Evolutionary conservation across 2,797 vertebrate species (phyloP), one percentile per base, ranked within the genome.

Genomic region (Melanogrammus aeglefinus): DNA sequence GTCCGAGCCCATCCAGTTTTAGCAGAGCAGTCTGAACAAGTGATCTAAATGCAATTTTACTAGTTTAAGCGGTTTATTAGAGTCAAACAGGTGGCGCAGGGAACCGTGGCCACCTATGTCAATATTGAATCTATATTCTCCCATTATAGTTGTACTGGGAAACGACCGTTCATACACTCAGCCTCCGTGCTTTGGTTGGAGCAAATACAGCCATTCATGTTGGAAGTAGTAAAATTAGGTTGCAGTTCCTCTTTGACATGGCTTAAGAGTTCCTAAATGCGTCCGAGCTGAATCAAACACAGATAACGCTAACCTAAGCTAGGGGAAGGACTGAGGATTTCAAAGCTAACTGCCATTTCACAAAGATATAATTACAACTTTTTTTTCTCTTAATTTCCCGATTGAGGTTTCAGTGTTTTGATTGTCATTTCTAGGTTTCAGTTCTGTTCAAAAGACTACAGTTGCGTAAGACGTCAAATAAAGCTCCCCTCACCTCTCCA

Each of bases 401-500:
- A 27, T 27, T 13, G 63, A 69, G 63, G 63, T 2, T 27, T 69
- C n/a, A n/a, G 9, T 27, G 63, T 27, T 69, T 69, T 69, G 63
- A 69, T 69, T 69, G n/a, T 69, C 10, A 69, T 27, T 69, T 69
- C n/a, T 69, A 69, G 63, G 63, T 69, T 69, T 27, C 10, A 27
- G 63, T 69, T 69, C 18, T 63, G 63, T 69, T 69, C n/a, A 69
- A 69, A 69, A 27, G 24, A 69, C 63, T 69, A 66, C 57, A 69
- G 63, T 27, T 69, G 63, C 12, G 21, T 12, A 27, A 66, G 57
- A 24, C 0, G 24, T 69, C 63, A 63, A 57, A 63, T 63, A 7
- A 63, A 63, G 57, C 6, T 69, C 24, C 9, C 63, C 63, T 12
- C 63, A 12, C n/a, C 57, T 9, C 57, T 63, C 57, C n/a, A 24